A percentile compares a stretch with the other conserved stretches of the same genome.
Conservation (phyloP, 2,888 invertebrate genomes). For the Drosophila paranaensis region DNA sequence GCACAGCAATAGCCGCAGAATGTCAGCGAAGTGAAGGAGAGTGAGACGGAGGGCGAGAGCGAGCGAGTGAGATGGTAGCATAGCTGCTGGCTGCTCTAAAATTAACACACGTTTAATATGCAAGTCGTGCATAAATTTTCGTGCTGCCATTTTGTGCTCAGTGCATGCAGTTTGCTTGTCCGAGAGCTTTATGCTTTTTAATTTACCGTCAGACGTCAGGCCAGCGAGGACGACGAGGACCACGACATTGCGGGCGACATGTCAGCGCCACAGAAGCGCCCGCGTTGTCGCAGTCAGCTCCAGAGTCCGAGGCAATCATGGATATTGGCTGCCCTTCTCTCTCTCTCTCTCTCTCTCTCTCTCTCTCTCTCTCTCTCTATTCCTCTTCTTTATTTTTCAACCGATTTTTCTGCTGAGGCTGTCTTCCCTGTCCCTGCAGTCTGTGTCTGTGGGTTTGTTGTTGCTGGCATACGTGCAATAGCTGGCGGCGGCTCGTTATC, state of each 20-base stretch:
- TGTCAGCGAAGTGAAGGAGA: conserved; percentile 15
- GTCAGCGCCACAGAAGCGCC: conserved; percentile 59
- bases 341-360: neutral
- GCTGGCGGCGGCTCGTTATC: conserved; percentile 73
- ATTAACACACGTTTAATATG: conserved; percentile 81
- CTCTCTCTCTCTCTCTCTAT: neutral
- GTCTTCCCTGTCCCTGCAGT: neutral
- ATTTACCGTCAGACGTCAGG: conserved; percentile 76
- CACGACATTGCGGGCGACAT: conserved; percentile 70
- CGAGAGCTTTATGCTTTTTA: conserved; percentile 74
- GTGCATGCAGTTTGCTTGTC: conserved; percentile 45
- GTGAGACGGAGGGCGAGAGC: neutral
- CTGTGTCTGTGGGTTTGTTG: conserved; percentile 43
- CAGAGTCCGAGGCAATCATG: conserved; percentile 48
- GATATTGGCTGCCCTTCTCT: conserved; percentile 28
- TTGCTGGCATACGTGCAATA: conserved; percentile 67
- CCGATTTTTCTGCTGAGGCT: neutral
- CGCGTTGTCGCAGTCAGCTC: conserved; percentile 41
- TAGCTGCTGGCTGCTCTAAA: conserved; percentile 69
- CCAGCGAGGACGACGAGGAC: conserved; percentile 52
- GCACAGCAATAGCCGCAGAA: conserved; percentile 43
- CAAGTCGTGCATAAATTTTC: conserved; percentile 79
- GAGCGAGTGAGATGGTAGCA: conserved; percentile 23
- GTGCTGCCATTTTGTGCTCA: conserved; percentile 43
- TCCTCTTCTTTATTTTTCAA: neutral